Base-by-base conservation (phyloP, 2,888 invertebrate genomes). In the Blastobasis lacticolella region DNA sequence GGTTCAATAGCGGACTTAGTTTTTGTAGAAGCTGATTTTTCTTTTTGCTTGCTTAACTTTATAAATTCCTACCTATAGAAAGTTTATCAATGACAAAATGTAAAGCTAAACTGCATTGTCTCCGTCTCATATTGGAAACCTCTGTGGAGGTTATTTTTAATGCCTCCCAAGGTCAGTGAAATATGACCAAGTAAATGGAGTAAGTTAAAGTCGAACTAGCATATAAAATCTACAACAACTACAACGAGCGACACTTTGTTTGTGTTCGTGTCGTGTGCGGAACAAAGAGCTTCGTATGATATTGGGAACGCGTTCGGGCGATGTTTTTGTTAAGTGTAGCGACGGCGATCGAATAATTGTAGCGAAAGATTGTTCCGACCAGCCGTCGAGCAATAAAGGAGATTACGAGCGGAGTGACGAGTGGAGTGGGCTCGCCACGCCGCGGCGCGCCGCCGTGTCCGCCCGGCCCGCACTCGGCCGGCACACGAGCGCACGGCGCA, bases 401-500 rank as follows among this genome's bases (percentile, higher is more conserved):
- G 76, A 82, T 79, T 77, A 78, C 71, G 69, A 74, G 67, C 71
- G 38, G 49, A 10, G 43, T 43, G 40, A 10, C n/a, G 9, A 9
- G 42, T 42, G n/a, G 42, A 42, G 42, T 40, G 41, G 23, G 23
- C 23, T 23, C 23, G 23, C 23, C 23, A 23, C 23, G 23, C 23
- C 23, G 23, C 23, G 23, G 23, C 23, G 23, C 23, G 23, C 23
- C 23, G 23, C 23, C 23, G 23, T 23, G 23, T 23, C 23, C 23
- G 23, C 23, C 23, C 23, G 23, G 23, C 23, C 23, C 23, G 71
- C 70, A 69, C 77, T 70, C 71, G 77, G 77, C 80, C 84, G 81
- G 85, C 75, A 81, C 77, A 66, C 75, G 71, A 10, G 82, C 83
- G 81, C 83, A 83, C 79, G 80, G 51, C 56, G 53, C 56, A 56